Base-by-base conservation (phyloP, 1,140 invertebrate species). In the Heliconius hewitsoni region DNA sequence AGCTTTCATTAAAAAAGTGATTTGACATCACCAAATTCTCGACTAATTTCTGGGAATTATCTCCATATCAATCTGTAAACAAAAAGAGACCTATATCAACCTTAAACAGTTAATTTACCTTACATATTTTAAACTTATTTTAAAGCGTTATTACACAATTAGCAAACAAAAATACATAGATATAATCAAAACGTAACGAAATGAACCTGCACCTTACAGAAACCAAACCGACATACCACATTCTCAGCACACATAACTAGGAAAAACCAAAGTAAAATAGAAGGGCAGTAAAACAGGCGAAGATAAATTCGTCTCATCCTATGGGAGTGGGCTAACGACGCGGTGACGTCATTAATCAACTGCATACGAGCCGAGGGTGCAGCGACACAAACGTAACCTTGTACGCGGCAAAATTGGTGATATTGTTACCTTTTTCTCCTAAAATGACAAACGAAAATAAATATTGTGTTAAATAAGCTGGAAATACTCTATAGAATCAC, bases 271-370 rank as follows among this genome's bases (percentile, higher is more conserved):
- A 71, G 77, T 66, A 78, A 78, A 75, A 81, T 75, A 81, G 42
- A 57, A 60, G 80, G 80, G 13, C 77, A 81, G 76, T 73, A 72
- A 81, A 81, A 81, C 75, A 71, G 71, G 46, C 76, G 34, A 57
- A 73, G 73, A 78, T 81, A 78, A 74, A 81, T 81, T 71, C 80
- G 50, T 76, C 74, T 77, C 78, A 82, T 84, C 81, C 81, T 82
- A 73, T 72, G 83, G 83, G 83, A 74, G 81, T 81, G 81, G 78
- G 55, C 71, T 84, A 84, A 84, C 83, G 83, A 82, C 73, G 23
- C 23, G 8, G 84, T 85, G 84, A 87, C 84, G 85, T 88, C 87
- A 87, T 88, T 88, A 86, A 87, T 88, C 87, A 88, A 82, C 73
- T 74, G 76, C 72, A 77, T 77, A 80, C 76, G 76, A 76, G 79